phyloP scores from a whole-genome alignment of 1,140 invertebrate species.

The Periplaneta americana region DNA sequence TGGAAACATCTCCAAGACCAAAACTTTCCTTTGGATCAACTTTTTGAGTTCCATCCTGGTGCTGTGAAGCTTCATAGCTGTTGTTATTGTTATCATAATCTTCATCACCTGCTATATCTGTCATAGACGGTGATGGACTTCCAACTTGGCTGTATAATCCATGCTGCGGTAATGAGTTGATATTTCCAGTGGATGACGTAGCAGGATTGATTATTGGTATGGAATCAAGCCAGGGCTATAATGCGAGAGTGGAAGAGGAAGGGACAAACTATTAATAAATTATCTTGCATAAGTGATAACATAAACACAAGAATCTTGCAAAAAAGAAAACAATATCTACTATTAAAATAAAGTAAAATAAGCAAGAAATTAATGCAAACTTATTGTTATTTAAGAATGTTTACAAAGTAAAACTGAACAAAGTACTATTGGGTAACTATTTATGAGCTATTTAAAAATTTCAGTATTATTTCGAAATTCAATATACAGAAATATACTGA shows the following conservation, averaged over 20 bases:
- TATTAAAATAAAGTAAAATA: background rate
- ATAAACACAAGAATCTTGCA: background rate
- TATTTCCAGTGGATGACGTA: background rate
- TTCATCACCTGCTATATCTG: background rate
- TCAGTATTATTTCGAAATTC: too few species aligned
- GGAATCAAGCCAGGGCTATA: constrained; percentile 3
- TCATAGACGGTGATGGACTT: background rate
- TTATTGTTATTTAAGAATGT: too few species aligned
- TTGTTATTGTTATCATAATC: background rate
- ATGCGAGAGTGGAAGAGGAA: background rate
- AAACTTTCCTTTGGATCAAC: background rate
- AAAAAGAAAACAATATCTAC: background rate
- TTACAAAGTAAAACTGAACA: too few species aligned
- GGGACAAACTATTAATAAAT: background rate
- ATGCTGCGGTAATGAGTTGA: background rate
- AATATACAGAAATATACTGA: too few species aligned
- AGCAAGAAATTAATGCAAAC: background rate
- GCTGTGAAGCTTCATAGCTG: background rate
- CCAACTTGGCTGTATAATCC: background rate
- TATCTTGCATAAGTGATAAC: background rate
- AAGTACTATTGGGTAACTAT: too few species aligned
- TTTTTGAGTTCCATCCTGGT: background rate
- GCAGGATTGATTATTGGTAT: background rate
- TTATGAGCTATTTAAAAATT: too few species aligned
- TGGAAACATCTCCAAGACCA: background rate